These are phyloP conservation scores for Falco cherrug DNA, from an alignment of 2,797 vertebrate species.

Conservation along the genomic window DNA sequence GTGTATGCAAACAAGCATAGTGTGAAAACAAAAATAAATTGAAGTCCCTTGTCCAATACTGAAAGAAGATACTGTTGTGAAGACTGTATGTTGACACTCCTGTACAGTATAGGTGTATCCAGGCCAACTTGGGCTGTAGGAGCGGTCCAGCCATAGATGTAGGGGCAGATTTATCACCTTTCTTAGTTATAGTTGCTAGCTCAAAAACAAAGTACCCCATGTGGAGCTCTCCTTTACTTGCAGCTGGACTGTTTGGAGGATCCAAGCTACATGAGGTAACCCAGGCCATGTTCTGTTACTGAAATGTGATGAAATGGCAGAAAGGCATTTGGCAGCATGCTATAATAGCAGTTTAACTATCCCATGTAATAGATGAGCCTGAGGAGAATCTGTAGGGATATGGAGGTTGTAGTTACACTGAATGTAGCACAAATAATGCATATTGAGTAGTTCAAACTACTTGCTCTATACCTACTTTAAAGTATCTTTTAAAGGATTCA, in stretches of 20 bases:
- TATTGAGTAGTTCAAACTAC: not conserved
- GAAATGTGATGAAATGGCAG: not conserved
- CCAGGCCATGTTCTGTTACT: not conserved
- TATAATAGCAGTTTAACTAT: not conserved
- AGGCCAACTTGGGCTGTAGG: not conserved
- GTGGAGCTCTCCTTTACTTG: not conserved
- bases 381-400: not conserved
- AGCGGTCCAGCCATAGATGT: not conserved
- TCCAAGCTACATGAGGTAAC: not conserved
- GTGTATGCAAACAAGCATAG: not conserved
- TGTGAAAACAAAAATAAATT: not conserved
- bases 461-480: not conserved
- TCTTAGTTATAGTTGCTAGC: not conserved
- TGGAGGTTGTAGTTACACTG: not conserved
- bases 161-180: not conserved
- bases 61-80: not conserved
- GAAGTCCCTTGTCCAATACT: not conserved
- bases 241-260: not conserved
- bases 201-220: not conserved
- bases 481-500: not conserved
- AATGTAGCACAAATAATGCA: not conserved
- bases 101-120: not conserved
- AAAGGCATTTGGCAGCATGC: not conserved
- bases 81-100: not conserved
- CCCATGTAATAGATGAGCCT: not conserved